Percentiles rank a stretch among this genome's conserved stretches.
Conservation (phyloP, 2,113 vertebrate species). For the Aphyosemion australe region DNA sequence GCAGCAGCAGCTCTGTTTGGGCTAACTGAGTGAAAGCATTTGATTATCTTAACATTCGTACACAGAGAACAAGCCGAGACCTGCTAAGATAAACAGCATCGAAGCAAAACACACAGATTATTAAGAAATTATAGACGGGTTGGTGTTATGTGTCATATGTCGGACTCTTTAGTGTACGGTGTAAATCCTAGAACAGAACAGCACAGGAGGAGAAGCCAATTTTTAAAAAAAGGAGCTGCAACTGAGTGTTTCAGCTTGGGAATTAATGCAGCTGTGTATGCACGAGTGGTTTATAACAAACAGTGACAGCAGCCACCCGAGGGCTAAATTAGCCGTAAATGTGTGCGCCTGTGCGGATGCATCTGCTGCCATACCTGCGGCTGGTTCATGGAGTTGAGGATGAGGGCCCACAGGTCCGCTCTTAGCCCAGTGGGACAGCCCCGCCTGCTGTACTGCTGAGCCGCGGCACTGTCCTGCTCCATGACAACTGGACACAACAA, state of each 20-base stretch:
- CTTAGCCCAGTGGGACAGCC: constrained; percentile 92
- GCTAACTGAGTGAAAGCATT: constrained; percentile 48
- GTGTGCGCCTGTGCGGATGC: constrained; percentile 5
- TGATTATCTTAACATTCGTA: constrained; percentile 59
- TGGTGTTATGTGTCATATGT: neutral
- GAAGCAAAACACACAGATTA: constrained; percentile 17
- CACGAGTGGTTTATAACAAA: constrained; percentile 18
- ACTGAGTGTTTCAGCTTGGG: constrained; percentile 41
- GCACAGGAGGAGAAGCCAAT: too few species aligned
- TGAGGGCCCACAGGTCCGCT: constrained; percentile 92
- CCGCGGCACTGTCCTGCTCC: constrained; percentile 92
- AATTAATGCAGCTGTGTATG: constrained; percentile 61
- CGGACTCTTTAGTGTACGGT: neutral
- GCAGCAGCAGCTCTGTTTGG: constrained; percentile 31
- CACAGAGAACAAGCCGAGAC: constrained; percentile 20
- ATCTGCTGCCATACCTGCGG: constrained; percentile 83
- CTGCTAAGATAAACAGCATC: constrained; percentile 48
- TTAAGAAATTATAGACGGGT: constrained; percentile 3
- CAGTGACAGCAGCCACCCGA: constrained; percentile 14
- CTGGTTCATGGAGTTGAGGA: constrained; percentile 89
- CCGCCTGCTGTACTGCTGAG: constrained; percentile 93
- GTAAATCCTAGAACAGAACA: neutral
- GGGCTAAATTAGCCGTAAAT: neutral
- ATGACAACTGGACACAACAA: constrained; percentile 79
- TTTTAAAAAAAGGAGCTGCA: neutral